phyloP scores from a whole-genome alignment of 2,797 vertebrate species.

The Coreius guichenoti region DNA sequence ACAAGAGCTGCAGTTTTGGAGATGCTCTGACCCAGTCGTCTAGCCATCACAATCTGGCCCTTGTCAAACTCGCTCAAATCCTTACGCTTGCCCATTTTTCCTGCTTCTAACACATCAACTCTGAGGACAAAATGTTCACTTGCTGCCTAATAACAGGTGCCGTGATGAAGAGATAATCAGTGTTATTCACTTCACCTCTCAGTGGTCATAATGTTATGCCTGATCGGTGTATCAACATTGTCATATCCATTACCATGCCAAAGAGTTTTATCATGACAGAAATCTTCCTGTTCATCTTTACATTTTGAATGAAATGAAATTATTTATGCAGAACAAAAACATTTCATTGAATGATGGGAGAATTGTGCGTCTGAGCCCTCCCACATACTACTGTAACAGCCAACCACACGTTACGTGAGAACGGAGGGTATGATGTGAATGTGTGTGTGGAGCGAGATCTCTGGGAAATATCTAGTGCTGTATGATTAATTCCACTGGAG shows the following conservation, averaged over 20 bases:
- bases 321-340: conserved; percentile 56
- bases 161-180: no score
- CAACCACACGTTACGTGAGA: not conserved
- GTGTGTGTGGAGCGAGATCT: not conserved
- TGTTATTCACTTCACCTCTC: no score
- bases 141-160: no score
- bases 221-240: not conserved
- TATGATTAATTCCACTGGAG: conserved; percentile 3
- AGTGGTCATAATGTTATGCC: no score
- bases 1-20: no score
- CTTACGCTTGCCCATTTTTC: no score
- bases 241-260: not conserved
- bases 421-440: not conserved
- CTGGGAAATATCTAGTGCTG: conserved; percentile 18
- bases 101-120: no score
- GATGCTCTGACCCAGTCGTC: no score
- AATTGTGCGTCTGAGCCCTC: conserved; percentile 27
- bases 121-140: no score
- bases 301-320: conserved; percentile 51
- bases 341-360: conserved; percentile 29
- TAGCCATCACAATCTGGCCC: no score
- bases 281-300: conserved; percentile 55
- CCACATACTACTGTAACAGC: conserved; percentile 11
- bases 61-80: no score
- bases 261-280: not conserved